phyloP scores from a whole-genome alignment of 2,113 vertebrate genomes.

The Scomber colias region DNA sequence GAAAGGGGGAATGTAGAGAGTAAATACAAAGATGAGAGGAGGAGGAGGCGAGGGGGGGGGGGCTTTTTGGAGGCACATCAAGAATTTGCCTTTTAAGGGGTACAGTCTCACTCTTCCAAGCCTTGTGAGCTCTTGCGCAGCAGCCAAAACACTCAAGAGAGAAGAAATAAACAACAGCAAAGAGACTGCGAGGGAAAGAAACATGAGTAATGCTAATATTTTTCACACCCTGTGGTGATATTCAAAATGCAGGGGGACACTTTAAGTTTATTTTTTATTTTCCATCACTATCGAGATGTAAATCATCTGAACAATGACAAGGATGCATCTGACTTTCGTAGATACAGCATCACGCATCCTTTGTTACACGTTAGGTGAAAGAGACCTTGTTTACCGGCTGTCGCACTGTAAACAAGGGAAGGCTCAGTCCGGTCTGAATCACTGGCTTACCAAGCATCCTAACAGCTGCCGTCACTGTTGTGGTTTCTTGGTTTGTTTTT shows the following conservation, averaged over 20 bases:
- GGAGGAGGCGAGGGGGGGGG: constrained; percentile 20
- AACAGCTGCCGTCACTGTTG: constrained; percentile 58
- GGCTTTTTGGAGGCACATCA: constrained; percentile 73
- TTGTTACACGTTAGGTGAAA: constrained; percentile 28
- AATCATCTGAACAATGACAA: not conserved
- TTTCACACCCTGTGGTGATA: not conserved
- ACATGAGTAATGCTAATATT: not conserved
- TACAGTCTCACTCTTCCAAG: constrained; percentile 71
- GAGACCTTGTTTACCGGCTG: constrained; percentile 52
- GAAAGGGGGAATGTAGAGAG: constrained; percentile 42
- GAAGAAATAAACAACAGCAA: constrained; percentile 69
- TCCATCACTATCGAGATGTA: not conserved
- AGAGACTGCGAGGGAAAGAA: constrained; percentile 3
- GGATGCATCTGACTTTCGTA: constrained; percentile 6
- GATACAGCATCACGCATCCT: not conserved
- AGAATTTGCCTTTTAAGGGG: constrained; percentile 87
- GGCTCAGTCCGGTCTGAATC: constrained; percentile 60
- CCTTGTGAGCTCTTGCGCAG: constrained; percentile 44
- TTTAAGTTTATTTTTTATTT: not conserved
- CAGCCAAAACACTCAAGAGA: constrained; percentile 55
- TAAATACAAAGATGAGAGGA: constrained; percentile 50
- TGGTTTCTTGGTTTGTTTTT: constrained; percentile 62
- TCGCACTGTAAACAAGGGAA: constrained; percentile 54
- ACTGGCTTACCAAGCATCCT: constrained; percentile 57
- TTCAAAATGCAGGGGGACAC: constrained; percentile 1